A percentile compares a stretch with the other conserved stretches of the same genome.
These are phyloP conservation scores for Dasyurus viverrinus DNA, from an alignment of 2,113 vertebrate species.

Conservation along the genomic window DNA sequence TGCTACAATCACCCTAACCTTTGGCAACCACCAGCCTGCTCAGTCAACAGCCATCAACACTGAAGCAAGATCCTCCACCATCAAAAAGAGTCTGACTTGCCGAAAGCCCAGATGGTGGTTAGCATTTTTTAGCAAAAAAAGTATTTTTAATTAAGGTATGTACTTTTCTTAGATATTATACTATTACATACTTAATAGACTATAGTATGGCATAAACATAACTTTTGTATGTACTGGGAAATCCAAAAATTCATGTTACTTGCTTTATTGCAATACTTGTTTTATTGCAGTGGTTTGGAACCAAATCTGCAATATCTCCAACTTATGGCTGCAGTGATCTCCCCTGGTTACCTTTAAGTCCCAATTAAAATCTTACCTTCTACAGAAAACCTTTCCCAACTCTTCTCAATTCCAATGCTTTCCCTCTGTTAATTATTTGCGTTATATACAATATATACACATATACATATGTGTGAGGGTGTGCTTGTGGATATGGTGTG, in stretches of 20 bases:
- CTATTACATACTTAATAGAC: background rate
- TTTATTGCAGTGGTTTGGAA: background rate
- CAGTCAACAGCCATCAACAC: background rate
- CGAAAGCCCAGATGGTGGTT: background rate
- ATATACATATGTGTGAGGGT: background rate
- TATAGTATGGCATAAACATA: background rate
- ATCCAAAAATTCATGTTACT: background rate
- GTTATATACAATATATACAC: background rate
- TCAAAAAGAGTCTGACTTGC: background rate
- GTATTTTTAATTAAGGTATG: background rate
- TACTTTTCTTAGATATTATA: background rate
- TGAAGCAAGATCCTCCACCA: background rate
- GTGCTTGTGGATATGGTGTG: too few relatives aligned
- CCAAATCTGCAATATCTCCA: background rate
- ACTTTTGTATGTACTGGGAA: background rate
- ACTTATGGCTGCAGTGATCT: background rate
- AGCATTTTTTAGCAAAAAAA: constrained; percentile 37
- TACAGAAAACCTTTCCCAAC: background rate
- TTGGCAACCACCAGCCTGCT: background rate
- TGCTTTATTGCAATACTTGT: background rate
- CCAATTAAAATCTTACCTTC: background rate
- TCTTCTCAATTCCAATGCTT: background rate
- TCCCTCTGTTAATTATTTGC: background rate
- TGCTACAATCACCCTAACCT: background rate
- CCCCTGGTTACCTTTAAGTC: background rate